phyloP scores from a whole-genome alignment of 2,888 invertebrate genomes.

The Rhagophthalmus giganteus region DNA sequence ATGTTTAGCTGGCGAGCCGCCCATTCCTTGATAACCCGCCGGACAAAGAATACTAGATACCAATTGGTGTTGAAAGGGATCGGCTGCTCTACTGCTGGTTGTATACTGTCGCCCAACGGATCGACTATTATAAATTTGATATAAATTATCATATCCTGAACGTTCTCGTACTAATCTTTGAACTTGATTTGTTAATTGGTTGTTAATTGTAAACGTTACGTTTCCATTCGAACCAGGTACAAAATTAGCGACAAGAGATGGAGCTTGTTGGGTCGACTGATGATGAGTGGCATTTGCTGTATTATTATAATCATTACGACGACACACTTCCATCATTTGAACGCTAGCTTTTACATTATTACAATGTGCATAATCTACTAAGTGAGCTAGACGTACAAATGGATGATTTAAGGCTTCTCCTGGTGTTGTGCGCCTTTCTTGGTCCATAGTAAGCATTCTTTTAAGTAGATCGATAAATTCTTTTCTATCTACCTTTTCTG shows the following conservation, averaged over 20 bases:
- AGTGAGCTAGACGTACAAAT: conserved; percentile 89
- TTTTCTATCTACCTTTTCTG: conserved; percentile 94
- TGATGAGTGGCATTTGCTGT: conserved; percentile 56
- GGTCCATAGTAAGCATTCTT: conserved; percentile 98
- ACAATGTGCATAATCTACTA: conserved; percentile 95
- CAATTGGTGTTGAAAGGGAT: conserved; percentile 87
- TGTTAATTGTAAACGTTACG: conserved; percentile 93
- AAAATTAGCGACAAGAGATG: conserved; percentile 71
- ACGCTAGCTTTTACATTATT: conserved; percentile 96
- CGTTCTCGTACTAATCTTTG: conserved; percentile 72
- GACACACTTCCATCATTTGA: conserved; percentile 93
- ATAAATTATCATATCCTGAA: conserved; percentile 78
- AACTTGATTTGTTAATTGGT: conserved; percentile 78
- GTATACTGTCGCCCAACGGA: conserved; percentile 71
- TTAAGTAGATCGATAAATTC: conserved; percentile 98
- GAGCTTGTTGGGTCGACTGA: conserved; percentile 55
- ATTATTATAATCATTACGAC: conserved; percentile 57
- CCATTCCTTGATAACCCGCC: conserved; percentile 78
- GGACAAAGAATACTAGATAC: conserved; percentile 94
- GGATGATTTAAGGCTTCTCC: conserved; percentile 94
- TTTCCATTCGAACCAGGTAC: conserved; percentile 78
- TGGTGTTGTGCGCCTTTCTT: conserved; percentile 93
- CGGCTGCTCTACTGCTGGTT: conserved; percentile 67
- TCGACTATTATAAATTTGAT: conserved; percentile 77
- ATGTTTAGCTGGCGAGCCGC: conserved; percentile 69